A percentile compares a stretch with the other conserved stretches of the same genome.
These are phyloP conservation scores for Heliopora coerulea DNA, from an alignment of 92 coral and sea anemone species.

Conservation along the genomic window DNA sequence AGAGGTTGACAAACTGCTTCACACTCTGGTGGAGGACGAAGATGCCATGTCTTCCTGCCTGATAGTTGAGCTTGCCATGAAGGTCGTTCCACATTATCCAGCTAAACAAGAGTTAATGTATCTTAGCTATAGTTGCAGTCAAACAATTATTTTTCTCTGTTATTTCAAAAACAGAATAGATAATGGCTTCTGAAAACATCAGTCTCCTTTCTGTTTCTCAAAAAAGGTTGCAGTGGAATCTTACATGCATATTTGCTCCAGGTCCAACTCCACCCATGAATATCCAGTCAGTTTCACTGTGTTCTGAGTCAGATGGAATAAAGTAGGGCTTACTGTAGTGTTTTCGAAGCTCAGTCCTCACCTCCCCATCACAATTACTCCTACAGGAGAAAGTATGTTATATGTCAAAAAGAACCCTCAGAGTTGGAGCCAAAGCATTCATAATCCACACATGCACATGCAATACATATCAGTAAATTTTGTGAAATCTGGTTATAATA, in stretches of 20 bases:
- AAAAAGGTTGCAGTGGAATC: conserved; percentile 36
- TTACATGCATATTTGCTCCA: conserved; percentile 98
- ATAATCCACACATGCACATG: too few relatives aligned
- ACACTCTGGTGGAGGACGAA: conserved; percentile 96
- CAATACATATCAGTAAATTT: too few relatives aligned
- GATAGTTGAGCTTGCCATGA: conserved; percentile 99
- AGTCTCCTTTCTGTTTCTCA: too few relatives aligned
- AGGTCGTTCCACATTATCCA: conserved; percentile 96
- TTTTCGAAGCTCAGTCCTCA: conserved; percentile 71
- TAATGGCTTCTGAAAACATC: too few relatives aligned
- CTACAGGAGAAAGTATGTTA: too few relatives aligned
- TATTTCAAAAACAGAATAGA: too few relatives aligned
- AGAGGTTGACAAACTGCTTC: conserved; percentile 73
- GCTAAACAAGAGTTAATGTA: conserved; percentile 42
- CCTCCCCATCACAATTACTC: conserved; percentile 92
- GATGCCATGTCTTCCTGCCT: conserved; percentile 85
- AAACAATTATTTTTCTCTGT: too few relatives aligned
- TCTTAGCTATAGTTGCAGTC: not conserved
- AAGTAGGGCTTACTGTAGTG: conserved; percentile 91
- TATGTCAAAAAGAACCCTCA: too few relatives aligned
- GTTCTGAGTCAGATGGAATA: conserved; percentile 90
- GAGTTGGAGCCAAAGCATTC: too few relatives aligned
- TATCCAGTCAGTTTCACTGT: conserved; percentile 95
- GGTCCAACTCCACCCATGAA: conserved; percentile 99
- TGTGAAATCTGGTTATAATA: too few relatives aligned